Conservation (phyloP, 2,113 vertebrate genomes). For the Dicerorhinus sumatrensis region DNA sequence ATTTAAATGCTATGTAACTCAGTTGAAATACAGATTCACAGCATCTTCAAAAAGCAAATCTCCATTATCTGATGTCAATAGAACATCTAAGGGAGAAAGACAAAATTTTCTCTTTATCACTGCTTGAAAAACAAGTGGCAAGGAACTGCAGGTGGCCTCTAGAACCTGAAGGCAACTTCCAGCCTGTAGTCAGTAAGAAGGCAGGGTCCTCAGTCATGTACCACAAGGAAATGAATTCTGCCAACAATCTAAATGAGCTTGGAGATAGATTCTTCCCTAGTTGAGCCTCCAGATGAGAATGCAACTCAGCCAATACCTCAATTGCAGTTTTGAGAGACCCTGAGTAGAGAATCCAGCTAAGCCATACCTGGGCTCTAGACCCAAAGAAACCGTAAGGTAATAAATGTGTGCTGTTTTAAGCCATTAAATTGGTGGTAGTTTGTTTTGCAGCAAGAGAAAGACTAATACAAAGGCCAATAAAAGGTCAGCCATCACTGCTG, state of each 20-base stretch:
- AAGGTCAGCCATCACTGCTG: background rate
- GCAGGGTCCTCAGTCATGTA: background rate
- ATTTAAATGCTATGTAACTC: background rate
- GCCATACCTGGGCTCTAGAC: background rate
- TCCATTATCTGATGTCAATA: background rate
- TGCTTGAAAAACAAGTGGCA: background rate
- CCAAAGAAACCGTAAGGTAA: background rate
- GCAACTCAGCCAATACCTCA: background rate
- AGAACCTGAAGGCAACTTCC: background rate
- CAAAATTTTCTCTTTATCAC: background rate
- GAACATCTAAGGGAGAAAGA: background rate
- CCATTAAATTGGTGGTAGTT: background rate
- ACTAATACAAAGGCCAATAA: background rate
- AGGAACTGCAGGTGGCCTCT: background rate
- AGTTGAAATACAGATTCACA: background rate
- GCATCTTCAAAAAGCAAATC: background rate
- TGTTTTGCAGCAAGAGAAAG: background rate
- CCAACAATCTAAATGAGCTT: background rate
- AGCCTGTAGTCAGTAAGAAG: background rate
- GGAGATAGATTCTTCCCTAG: background rate
- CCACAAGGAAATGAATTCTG: background rate
- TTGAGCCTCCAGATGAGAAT: background rate
- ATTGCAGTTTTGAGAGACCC: background rate
- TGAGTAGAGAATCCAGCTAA: background rate
- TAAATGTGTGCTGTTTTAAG: background rate